Evolutionary conservation across 1,140 invertebrate species (phyloP), one percentile per base, ranked within the genome.

Genomic region (Camponotus pennsylvanicus): DNA sequence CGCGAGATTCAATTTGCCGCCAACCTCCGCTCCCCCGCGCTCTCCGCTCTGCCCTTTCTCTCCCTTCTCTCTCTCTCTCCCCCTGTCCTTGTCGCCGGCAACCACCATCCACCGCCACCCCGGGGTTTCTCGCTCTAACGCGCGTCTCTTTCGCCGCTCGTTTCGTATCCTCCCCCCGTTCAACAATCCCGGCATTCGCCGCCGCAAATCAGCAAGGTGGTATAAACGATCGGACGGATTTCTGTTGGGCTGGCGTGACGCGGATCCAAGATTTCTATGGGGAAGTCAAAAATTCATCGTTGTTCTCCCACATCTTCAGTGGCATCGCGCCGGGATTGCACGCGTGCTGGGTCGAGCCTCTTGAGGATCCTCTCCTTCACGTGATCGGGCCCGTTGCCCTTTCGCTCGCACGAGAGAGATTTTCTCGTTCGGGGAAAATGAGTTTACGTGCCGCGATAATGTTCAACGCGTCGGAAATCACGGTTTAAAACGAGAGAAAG

Each of bases 1-100:
- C 92, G 91, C 93, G 93, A 93, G 93, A 95, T 95, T 95, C 94
- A 90, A 90, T 90, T 90, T 90, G 85, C 89, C 89, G 88, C 86
- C 64, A 90, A 92, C 88, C 85, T 84, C 86, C 63, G 49, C 69
- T 69, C 55, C 34, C 37, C 18, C 52, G 32, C n/a, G 40, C 64
- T 21, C 70, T 0, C 52, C 80, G 71, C 86, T 88, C 78, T 78
- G 69, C 78, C 76, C 82, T 80, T 90, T 82, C 84, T 66, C 57
- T 55, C 79, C 83, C 69, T 82, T 66, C 21, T 86, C 73, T 78
- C 77, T 71, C 37, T 75, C 27, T 79, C 13, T 42, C 15, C 61
- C 49, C 64, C 32, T 49, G 18, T 88, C 77, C 86, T 88, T 27
- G 70, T 76, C 67, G 77, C 18, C 59, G 77, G 64, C 34, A 67